Conservation (phyloP, 2,113 vertebrate species). For the Hoplias malabaricus region DNA sequence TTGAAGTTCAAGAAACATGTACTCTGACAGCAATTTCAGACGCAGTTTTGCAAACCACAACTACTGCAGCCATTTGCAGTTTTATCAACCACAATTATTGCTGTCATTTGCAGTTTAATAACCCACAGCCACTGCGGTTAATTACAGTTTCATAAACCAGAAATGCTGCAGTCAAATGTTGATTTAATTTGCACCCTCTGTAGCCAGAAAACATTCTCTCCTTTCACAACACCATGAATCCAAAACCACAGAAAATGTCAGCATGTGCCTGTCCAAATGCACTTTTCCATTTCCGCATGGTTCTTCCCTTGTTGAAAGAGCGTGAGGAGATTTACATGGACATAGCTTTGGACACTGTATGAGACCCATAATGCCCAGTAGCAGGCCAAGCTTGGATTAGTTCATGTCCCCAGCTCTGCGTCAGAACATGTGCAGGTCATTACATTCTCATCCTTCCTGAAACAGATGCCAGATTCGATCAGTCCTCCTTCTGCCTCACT, state of each 20-base stretch:
- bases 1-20: neutral
- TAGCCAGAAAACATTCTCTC: neutral
- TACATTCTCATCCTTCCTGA: constrained; percentile 28
- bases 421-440: constrained; percentile 14
- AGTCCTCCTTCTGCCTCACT: constrained; percentile 10
- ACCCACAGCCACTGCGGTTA: neutral
- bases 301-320: neutral
- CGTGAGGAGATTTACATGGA: neutral
- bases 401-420: neutral
- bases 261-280: neutral
- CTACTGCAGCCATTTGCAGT: neutral
- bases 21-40: neutral
- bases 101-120: neutral
- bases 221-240: neutral
- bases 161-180: neutral
- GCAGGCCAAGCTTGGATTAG: neutral
- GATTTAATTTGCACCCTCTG: neutral
- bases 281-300: neutral
- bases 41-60: neutral
- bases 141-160: too few relatives aligned
- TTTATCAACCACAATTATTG: neutral
- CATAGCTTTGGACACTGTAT: neutral
- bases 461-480: constrained; percentile 36
- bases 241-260: neutral
- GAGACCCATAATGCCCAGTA: neutral